Conservation (phyloP, 2,797 vertebrate species). For the Monodelphis domestica region DNA sequence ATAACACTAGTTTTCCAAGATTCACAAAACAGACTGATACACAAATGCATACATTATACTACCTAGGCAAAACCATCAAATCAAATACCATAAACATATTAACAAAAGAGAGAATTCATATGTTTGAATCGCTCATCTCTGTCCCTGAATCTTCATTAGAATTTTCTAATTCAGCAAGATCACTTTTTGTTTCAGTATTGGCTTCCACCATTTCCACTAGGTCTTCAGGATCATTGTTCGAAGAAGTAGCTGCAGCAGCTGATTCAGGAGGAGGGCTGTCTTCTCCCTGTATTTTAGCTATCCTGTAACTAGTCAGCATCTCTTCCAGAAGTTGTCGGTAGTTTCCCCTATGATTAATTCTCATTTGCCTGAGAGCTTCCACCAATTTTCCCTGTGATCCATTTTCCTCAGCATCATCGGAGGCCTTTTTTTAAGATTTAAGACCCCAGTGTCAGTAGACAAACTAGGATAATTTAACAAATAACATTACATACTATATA, state of each 20-base stretch:
- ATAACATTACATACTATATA: conserved; percentile 76
- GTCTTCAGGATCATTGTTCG: conserved; percentile 76
- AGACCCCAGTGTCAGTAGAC: conserved; percentile 95
- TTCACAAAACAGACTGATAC: conserved; percentile 64
- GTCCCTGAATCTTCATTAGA: conserved; percentile 83
- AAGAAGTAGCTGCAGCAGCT: conserved; percentile 86
- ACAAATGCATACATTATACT: conserved; percentile 72
- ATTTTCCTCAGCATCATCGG: conserved; percentile 90
- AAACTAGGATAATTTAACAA: conserved; percentile 82
- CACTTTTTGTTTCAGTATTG: conserved; percentile 80
- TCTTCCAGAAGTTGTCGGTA: conserved; percentile 97
- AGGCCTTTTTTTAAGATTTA: conserved; percentile 94
- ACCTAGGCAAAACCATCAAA: conserved; percentile 67
- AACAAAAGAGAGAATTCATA: conserved; percentile 66
- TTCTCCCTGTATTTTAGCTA: conserved; percentile 88
- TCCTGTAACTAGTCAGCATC: conserved; percentile 92
- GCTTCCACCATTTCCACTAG: conserved; percentile 79
- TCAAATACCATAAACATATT: conserved; percentile 72
- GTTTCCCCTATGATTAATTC: conserved; percentile 98
- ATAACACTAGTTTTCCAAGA: conserved; percentile 73
- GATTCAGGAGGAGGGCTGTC: conserved; percentile 81
- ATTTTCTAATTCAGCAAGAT: conserved; percentile 81
- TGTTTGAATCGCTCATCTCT: conserved; percentile 69
- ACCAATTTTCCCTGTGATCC: conserved; percentile 93
- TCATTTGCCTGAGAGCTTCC: conserved; percentile 98